Base-by-base conservation (phyloP, 2,113 vertebrate species). In the Pyrgilauda ruficollis region DNA sequence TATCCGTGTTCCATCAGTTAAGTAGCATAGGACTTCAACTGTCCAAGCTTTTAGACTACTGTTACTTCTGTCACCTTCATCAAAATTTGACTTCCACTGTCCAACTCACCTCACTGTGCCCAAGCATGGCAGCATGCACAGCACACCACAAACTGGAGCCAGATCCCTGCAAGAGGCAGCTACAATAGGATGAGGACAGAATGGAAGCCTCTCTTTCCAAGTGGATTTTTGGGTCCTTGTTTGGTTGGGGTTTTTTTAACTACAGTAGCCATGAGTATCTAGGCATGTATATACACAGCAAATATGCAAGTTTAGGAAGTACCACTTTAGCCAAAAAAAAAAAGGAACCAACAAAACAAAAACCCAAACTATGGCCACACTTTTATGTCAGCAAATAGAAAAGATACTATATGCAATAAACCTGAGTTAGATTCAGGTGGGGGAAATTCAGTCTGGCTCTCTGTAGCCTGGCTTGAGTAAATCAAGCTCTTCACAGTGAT, bases 151-250 rank as follows among this genome's bases (percentile, higher is more conserved):
- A 73, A 90, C 27, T 92, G 90, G 87, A 91, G 85, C 85, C 95
- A 95, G 94, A 94, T 20, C 87, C 89, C 87, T 95, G 87, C 67
- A 90, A 95, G 7, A 94, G 79, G 91, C 84, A 93, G 87, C 79
- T 87, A 86, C 82, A 91, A 80, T 0, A 96, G 64, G 90, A 86
- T 90, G 76, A 91, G 47, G 90, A 94, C 87, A 97, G 82, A 94
- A 90, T 39, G 59, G 85, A 96, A 95, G 72, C 68, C 79, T 46
- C 88, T 62, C 49, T 77, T 95, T 86, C 83, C 63, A 90, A 67
- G 21, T 80, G 52, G 28, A 22, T 49, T 63, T 82, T 41, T 3
- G 27, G 21, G 30, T 15, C 41, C 7, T 13, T 61, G 44, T 49
- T 43, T 43, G 15, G 1, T 41, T 33, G 50, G 9, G 10, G 2